Evolutionary conservation across 2,113 vertebrate genomes (phyloP).

Genomic region (Crotalus helleri): DNA sequence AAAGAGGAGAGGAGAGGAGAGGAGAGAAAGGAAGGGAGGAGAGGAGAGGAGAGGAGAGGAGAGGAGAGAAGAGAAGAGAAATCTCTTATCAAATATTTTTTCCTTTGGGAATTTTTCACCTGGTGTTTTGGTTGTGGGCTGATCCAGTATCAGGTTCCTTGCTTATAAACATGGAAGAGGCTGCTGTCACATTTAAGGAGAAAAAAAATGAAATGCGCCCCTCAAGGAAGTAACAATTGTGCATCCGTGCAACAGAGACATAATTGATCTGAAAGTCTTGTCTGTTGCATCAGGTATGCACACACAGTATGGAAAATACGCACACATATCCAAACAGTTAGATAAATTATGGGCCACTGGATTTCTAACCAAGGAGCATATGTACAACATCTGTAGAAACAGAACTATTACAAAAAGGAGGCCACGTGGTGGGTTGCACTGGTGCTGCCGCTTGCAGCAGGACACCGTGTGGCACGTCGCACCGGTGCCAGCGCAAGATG

Average conservation of each 20-base stretch:
- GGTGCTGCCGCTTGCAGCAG: too few relatives aligned
- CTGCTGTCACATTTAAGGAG: background rate
- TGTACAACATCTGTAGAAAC: background rate
- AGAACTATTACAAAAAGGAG: background rate
- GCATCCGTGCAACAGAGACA: background rate
- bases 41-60: background rate
- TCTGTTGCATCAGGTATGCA: background rate
- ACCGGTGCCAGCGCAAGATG: too few relatives aligned
- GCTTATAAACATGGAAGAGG: background rate
- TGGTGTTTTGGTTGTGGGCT: background rate
- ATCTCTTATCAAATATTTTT: background rate
- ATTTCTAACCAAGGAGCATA: background rate
- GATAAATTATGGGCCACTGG: too few relatives aligned
- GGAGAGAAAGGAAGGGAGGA: too few relatives aligned
- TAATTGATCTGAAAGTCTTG: background rate
- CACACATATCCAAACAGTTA: background rate
- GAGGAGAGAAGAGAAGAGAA: background rate
- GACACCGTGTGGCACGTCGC: too few relatives aligned
- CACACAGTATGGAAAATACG: background rate
- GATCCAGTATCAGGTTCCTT: background rate
- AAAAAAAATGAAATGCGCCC: background rate
- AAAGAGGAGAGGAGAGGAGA: too few relatives aligned
- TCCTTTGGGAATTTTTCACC: background rate
- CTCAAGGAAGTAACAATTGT: background rate
- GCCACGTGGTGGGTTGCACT: rapidly evolving